Conservation (phyloP, 2,888 invertebrate genomes). For the Apotomis capreana region DNA sequence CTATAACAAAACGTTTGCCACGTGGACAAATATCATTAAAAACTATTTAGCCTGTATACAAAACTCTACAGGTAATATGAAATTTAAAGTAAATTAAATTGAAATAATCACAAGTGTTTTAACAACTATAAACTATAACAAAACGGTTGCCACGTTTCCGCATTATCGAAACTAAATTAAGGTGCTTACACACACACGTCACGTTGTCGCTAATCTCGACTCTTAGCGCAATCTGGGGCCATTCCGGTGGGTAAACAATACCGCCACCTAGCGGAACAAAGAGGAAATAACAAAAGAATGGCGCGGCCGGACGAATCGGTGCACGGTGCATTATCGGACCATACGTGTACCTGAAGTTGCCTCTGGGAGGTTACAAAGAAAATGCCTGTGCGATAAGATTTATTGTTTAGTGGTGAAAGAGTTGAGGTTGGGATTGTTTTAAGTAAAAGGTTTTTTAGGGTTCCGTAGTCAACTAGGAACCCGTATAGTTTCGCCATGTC, state of each 20-base stretch:
- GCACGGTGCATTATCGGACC: slow-evolving; percentile 70
- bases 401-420: slow-evolving; percentile 12
- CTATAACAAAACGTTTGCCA: slow-evolving; percentile 50
- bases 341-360: slow-evolving; percentile 64
- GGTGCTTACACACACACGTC: slow-evolving; percentile 70
- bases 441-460: not conserved
- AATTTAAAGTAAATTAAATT: too few species aligned
- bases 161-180: slow-evolving; percentile 67
- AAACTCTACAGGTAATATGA: too few species aligned
- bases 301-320: slow-evolving; percentile 73
- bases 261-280: slow-evolving; percentile 76
- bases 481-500: too few species aligned
- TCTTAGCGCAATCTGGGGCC: slow-evolving; percentile 77
- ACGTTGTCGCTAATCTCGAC: slow-evolving; percentile 79
- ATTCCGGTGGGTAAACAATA: slow-evolving; percentile 78
- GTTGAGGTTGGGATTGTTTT: not conserved
- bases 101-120: not conserved
- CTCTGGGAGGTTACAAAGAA: slow-evolving; percentile 60
- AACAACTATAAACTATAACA: slow-evolving; percentile 44
- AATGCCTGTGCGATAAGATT: slow-evolving; percentile 45
- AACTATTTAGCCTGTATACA: too few species aligned
- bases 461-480: too few species aligned
- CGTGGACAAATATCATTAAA: slow-evolving; percentile 16
- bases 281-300: slow-evolving; percentile 78
- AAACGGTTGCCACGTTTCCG: slow-evolving; percentile 51